A percentile compares a stretch with the other conserved stretches of the same genome.
phyloP scores from a whole-genome alignment of 2,797 vertebrate species.

The Smutsia gigantea region DNA sequence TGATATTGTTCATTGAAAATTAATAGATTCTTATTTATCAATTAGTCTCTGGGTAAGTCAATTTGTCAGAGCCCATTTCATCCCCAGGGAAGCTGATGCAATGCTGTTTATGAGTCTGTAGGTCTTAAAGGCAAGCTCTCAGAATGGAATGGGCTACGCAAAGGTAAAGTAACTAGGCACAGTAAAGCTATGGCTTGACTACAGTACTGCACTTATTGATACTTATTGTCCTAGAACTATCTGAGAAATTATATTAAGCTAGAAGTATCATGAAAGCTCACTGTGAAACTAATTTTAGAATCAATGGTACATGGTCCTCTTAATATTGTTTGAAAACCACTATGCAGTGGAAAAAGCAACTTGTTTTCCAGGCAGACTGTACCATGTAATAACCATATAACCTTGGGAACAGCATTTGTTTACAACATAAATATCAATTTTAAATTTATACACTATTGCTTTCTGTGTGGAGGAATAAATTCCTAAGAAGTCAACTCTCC shows the following conservation, averaged over 20 bases:
- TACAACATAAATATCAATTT: neutral
- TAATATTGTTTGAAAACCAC: slow-evolving; percentile 2
- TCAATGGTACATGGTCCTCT: neutral
- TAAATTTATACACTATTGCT: neutral
- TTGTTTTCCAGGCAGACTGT: neutral
- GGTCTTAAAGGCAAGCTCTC: neutral
- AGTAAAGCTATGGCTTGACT: neutral
- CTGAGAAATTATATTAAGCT: neutral
- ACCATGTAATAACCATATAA: neutral
- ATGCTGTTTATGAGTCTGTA: slow-evolving; percentile 20
- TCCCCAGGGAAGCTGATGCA: neutral
- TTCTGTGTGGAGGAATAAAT: neutral
- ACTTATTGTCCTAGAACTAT: neutral
- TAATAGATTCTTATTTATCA: slow-evolving; percentile 21
- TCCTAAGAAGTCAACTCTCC: neutral
- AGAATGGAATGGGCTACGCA: neutral
- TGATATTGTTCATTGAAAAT: slow-evolving; percentile 40
- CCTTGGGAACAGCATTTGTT: neutral
- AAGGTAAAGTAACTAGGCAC: neutral
- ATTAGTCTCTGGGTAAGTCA: neutral
- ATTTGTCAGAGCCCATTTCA: neutral
- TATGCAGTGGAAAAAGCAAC: neutral
- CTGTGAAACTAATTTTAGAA: neutral
- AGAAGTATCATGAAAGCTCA: neutral
- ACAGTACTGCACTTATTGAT: neutral